Base-by-base conservation (phyloP, 1,140 invertebrate genomes). In the Galendromus occidentalis region DNA sequence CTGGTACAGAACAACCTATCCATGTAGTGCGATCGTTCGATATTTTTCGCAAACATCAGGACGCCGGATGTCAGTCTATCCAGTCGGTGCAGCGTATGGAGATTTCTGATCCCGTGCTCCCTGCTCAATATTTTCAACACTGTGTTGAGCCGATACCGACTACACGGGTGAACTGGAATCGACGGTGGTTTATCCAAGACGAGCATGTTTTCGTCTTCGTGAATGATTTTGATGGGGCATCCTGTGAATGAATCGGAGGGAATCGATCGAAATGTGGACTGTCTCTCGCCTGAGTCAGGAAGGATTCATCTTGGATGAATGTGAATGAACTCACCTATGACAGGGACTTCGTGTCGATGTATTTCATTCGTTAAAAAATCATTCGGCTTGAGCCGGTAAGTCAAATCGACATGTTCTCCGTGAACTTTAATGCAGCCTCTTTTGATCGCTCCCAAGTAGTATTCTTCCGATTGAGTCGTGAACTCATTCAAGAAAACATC, bases 111-210 rank as follows among this genome's bases (percentile, higher is more conserved):
- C 74, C 91, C 90, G 75, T 91, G 86, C 76, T 98, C 93, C 78
- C 95, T 95, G 70, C 89, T 91, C 69, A 98, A 81, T 69, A 98
- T 96, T 75, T 92, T 94, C 25, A 92, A 86, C 44, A 97, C 85
- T 12, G 91, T 92, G 76, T 98, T 98, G 77, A 94, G 89, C 33
- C 93, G 81, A 76, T 96, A 98, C 67, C 91, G 81, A 65, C 93
- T 93, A 77, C 93, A 97, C 0, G 94, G 92, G 78, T 98, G 93
- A 59, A 87, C 91, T 77, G 96, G 96, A 80, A 98, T 93, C 77
- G 94, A 98, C 75, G 93, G 87, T 73, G 96, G 95, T 85, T 99
- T 99, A 83, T 99, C 93, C 76, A 99, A 87, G 76, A 98, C 95
- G 77, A 98, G 84, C 80, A 97, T 83, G 81, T 98, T 90, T 78